phyloP scores from a whole-genome alignment of 2,797 vertebrate genomes.

The Poeciliopsis paucimaculata region DNA sequence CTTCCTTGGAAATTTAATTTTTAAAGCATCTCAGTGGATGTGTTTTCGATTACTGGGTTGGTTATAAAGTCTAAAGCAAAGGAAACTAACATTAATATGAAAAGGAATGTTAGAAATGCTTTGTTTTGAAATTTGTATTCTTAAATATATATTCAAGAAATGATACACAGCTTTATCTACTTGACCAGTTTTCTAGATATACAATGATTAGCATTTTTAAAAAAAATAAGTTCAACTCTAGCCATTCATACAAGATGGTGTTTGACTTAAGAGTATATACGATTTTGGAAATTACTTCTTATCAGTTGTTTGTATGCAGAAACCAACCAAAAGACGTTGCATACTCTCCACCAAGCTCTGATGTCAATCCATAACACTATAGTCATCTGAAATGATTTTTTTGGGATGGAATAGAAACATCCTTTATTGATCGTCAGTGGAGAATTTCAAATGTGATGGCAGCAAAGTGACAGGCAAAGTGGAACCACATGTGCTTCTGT shows the following conservation, averaged over 20 bases:
- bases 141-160: neutral
- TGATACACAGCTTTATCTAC: neutral
- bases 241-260: too few relatives aligned
- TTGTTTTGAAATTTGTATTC: neutral
- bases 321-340: neutral
- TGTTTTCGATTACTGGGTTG: neutral
- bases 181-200: neutral
- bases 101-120: neutral
- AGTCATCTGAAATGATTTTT: neutral
- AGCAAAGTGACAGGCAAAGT: neutral
- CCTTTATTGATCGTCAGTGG: neutral
- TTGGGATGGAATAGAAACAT: neutral
- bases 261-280: neutral
- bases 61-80: constrained; percentile 3
- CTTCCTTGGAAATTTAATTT: constrained; percentile 2
- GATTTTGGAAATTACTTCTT: neutral
- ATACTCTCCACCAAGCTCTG: neutral
- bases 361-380: neutral
- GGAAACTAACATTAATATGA: neutral
- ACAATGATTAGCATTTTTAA: neutral
- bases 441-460: neutral
- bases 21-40: neutral
- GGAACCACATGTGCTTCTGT: neutral
- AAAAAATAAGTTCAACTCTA: neutral
- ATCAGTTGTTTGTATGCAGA: neutral